Percentiles rank a stretch among this genome's conserved stretches.
Evolutionary conservation across 2,797 vertebrate genomes (phyloP).

Genomic region (Acanthurus leucopareius): DNA sequence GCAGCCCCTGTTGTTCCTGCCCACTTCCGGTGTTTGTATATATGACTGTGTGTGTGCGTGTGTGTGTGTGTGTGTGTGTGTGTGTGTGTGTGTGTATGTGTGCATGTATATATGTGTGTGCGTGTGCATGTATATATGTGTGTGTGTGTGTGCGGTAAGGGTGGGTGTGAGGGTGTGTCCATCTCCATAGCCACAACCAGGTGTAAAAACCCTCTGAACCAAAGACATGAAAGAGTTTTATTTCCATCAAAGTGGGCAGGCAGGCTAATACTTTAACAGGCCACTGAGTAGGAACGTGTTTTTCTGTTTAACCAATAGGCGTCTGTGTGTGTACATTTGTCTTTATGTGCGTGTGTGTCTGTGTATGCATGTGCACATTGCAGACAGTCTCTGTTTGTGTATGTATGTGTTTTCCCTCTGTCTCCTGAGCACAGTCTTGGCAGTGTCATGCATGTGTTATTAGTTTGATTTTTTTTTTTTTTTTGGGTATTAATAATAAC

Average conservation of each 20-base stretch:
- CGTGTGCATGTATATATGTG: too few relatives aligned
- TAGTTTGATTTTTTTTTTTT: conserved; percentile 75
- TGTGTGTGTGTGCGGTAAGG: conserved; percentile 53
- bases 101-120: not conserved
- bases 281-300: conserved; percentile 67
- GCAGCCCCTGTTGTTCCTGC: conserved; percentile 64
- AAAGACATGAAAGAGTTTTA: conserved; percentile 80
- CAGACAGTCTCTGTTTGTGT: conserved; percentile 79
- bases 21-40: conserved; percentile 64
- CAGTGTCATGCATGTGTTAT: conserved; percentile 81
- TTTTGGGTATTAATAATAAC: conserved; percentile 87
- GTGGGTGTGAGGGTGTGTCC: conserved; percentile 75
- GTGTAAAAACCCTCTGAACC: conserved; percentile 83
- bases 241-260: conserved; percentile 69
- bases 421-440: conserved; percentile 80
- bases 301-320: conserved; percentile 80
- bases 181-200: conserved; percentile 77
- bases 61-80: conserved; percentile 31
- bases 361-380: conserved; percentile 65
- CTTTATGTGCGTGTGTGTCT: conserved; percentile 42
- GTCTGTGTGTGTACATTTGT: conserved; percentile 63
- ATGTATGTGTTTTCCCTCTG: conserved; percentile 80
- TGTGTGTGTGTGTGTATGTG: conserved; percentile 37
- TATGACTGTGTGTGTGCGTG: conserved; percentile 10
- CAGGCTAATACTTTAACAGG: conserved; percentile 76